Base-by-base conservation (phyloP, 2,797 vertebrate species). In the Cossypha dichroa region DNA sequence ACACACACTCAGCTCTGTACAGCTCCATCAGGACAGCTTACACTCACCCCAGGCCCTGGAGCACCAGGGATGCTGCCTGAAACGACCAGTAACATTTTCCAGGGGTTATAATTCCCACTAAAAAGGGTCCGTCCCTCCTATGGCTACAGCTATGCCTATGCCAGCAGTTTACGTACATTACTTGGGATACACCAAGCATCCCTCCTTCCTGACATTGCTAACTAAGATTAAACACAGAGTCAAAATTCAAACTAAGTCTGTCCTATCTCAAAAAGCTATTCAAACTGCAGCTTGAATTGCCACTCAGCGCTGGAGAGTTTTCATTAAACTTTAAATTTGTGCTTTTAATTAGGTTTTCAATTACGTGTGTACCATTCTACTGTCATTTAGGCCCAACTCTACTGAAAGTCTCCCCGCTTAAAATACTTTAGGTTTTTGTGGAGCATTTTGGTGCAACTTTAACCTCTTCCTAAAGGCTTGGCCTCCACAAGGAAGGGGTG, bases 131-230 rank as follows among this genome's bases (percentile, higher is more conserved):
- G 21, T 41, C 19, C n/a, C 18, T 51, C 7, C 5, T 3, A 3
- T 3, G 15, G 55, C n/a, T 31, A 15, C 13, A 46, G 3, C n/a
- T 12, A 16, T 11, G 51, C 10, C 23, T 28, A 4, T 6, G 21
- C 0, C 1, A 66, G 58, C 28, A 46, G 52, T 23, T 90, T 9
- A 21, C 4, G 2, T 4, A 12, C 9, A 2, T 14, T 23, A 5
- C 10, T 25, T 59, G 56, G 43, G 34, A 18, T 0, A 34, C 23
- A 28, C 3, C 23, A 92, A 22, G 9, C 26, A 56, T 73, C 46
- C 15, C 51, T 59, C 45, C 25, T 51, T 74, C 43, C 49, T 34
- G 18, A 19, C 5, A 0, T 6, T 33, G 15, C 46, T 56, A 67
- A 38, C 29, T 38, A 28, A 60, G 59, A 41, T 28, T 28, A 38